Evolutionary conservation across 2,113 vertebrate species (phyloP).

Genomic region (Myotis yumanensis): DNA sequence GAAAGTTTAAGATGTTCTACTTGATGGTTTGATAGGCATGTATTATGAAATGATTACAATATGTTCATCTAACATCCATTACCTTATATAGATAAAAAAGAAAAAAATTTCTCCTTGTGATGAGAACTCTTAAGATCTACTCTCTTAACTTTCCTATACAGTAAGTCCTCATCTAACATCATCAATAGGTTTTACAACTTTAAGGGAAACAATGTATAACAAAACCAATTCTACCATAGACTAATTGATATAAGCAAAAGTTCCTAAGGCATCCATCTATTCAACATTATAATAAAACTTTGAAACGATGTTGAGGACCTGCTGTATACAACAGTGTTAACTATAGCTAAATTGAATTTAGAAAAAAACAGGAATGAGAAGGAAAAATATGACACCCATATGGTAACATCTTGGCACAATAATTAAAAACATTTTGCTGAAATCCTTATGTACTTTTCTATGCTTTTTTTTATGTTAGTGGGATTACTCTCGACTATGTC

Average conservation of each 20-base stretch:
- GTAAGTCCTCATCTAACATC: not conserved
- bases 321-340: not conserved
- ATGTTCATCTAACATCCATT: not conserved
- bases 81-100: not conserved
- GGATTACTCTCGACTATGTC: not conserved
- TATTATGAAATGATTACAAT: not conserved
- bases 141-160: not conserved
- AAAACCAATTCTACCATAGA: no score
- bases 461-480: not conserved
- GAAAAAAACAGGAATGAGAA: not conserved
- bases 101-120: not conserved
- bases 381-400: not conserved
- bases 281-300: not conserved
- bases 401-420: not conserved
- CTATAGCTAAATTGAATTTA: not conserved
- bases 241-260: no score
- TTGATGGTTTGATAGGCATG: not conserved
- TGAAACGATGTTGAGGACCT: not conserved
- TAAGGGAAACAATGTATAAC: not conserved
- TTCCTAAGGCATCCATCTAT: not conserved
- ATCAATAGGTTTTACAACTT: not conserved
- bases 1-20: not conserved
- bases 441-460: not conserved
- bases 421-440: not conserved
- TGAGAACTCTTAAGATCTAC: not conserved